Evolutionary conservation across 2,113 vertebrate genomes (phyloP).

Genomic region (Nycticebus coucang): DNA sequence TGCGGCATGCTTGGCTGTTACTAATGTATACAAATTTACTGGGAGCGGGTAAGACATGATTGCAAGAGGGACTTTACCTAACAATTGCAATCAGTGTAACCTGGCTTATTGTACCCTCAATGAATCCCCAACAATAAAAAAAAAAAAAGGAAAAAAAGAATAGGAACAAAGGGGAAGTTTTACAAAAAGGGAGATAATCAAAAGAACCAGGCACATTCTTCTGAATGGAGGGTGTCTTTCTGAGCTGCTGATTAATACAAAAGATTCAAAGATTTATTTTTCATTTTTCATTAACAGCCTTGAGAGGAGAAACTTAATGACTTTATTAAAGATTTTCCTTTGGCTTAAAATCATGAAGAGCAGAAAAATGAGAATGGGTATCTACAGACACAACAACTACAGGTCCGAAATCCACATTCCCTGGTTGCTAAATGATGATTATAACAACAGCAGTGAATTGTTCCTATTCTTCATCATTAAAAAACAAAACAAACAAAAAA

Average conservation of each 20-base stretch:
- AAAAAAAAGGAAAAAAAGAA: too few species aligned
- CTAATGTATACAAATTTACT: too few species aligned
- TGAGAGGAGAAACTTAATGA: not conserved
- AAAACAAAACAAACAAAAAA: not conserved
- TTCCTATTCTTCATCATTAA: not conserved
- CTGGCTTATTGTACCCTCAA: too few species aligned
- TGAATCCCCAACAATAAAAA: too few species aligned
- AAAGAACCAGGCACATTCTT: constrained; percentile 42
- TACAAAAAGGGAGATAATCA: constrained; percentile 53
- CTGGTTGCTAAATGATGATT: not conserved
- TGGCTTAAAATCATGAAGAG: constrained; percentile 44
- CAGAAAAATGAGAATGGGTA: constrained; percentile 35
- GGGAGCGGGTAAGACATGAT: too few species aligned
- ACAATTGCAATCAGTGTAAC: too few species aligned
- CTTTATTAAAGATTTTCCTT: constrained; percentile 28
- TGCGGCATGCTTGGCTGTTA: too few species aligned
- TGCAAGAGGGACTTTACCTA: too few species aligned
- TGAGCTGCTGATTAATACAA: constrained; percentile 49
- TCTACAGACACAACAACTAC: constrained; percentile 5
- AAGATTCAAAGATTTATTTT: constrained; percentile 61
- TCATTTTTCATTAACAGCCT: constrained; percentile 54
- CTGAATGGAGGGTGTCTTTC: constrained; percentile 1
- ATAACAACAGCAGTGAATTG: too few species aligned
- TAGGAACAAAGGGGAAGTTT: constrained; percentile 45
- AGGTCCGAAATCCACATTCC: not conserved